Base-by-base conservation (phyloP, 1,140 invertebrate genomes). In the Drosophila funebris region DNA sequence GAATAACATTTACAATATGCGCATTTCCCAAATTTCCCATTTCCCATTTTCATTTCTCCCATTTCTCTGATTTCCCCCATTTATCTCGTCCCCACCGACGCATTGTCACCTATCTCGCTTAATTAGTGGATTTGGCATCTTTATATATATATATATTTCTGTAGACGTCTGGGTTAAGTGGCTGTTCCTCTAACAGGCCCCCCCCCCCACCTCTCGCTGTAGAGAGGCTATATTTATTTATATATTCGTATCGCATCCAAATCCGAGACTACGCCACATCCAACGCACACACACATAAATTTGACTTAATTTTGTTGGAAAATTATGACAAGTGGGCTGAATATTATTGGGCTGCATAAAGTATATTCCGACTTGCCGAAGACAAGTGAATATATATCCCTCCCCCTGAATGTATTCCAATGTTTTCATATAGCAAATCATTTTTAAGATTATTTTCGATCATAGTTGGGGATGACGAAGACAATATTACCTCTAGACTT, bases 281-380 rank as follows among this genome's bases (percentile, higher is more conserved):
- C 36, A 27, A 54, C 44, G 18, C 50, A 16, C 22, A 41, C 46
- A 11, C 68, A 18, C 83, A 88, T 88, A 88, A 88, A 88, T 88
- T 79, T 73, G 52, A 71, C 67, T 76, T 78, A 76, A 78, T 72
- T 77, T 71, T 67, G 64, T 78, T 88, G 73, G 66, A 79, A 71
- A 88, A 88, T 89, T 88, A 88, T 88, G 83, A 88, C 83, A 88
- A 87, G 78, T 87, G 74, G 81, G 67, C 62, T 72, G 78, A 71
- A 68, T 68, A 43, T 48, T 39, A 57, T 53, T 70, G 61, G 61
- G 27, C 48, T 29, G 33, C 48, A 56, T 56, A 53, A 57, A 71
- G 36, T 60, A 50, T 68, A 52, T 16, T 43, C 22, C 36, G 27
- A 29, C 13, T 48, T 64, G 20, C 8, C 54, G n/a, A 14, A 27